These are phyloP conservation scores for Rhipidura dahli DNA, from an alignment of 2,113 vertebrate species.

Conservation along the genomic window DNA sequence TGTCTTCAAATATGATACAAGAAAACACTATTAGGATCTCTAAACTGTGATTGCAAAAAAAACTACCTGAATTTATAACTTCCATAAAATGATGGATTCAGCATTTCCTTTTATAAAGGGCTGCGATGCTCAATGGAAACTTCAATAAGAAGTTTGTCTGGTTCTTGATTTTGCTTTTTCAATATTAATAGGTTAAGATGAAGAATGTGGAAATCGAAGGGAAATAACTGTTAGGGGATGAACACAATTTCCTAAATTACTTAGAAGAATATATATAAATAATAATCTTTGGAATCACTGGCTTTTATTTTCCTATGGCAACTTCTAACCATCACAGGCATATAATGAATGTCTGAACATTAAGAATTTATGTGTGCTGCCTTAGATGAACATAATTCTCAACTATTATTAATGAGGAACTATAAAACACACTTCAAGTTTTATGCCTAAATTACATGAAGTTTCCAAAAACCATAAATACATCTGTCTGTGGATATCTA, in stretches of 20 bases:
- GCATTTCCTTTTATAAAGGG: neutral
- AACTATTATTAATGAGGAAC: slow-evolving; percentile 37
- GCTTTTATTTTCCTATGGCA: slow-evolving; percentile 37
- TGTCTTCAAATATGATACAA: neutral
- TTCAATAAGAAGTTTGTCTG: neutral
- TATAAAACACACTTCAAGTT: slow-evolving; percentile 15
- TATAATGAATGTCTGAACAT: slow-evolving; percentile 30
- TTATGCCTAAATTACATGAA: neutral
- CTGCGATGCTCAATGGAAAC: neutral
- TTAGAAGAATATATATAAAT: neutral
- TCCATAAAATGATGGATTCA: neutral
- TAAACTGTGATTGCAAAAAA: neutral
- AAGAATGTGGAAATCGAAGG: neutral
- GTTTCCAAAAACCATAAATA: slow-evolving; percentile 37
- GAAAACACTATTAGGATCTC: neutral
- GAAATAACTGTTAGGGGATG: neutral
- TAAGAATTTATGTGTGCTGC: slow-evolving; percentile 24
- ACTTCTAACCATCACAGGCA: neutral
- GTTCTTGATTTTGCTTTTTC: neutral
- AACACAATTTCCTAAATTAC: neutral
- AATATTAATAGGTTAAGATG: neutral
- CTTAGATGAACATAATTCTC: slow-evolving; percentile 38
- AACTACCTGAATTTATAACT: neutral
- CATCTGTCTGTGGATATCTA: neutral
- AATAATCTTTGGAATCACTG: neutral